Percentiles rank a stretch among this genome's conserved stretches.
Evolutionary conservation across 2,797 vertebrate species (phyloP).

Genomic region (Rhyacichthys aspro): DNA sequence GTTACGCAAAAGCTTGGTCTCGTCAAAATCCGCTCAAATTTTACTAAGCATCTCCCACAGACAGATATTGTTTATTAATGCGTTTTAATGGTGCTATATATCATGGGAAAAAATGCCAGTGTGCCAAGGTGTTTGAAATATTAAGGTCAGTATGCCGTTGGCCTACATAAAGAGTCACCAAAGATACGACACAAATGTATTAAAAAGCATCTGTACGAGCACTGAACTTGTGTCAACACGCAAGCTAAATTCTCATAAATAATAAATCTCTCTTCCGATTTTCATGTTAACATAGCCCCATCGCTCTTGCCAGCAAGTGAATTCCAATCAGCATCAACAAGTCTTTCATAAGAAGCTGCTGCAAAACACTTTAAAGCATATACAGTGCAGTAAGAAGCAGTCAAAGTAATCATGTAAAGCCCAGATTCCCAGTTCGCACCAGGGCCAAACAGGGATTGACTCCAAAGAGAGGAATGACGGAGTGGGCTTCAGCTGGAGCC

Average conservation of each 20-base stretch:
- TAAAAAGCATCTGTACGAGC: conserved; percentile 11
- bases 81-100: conserved; percentile 19
- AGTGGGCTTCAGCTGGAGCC: conserved; percentile 1
- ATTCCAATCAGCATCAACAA: conserved; percentile 21
- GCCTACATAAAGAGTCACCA: conserved; percentile 39
- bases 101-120: conserved; percentile 6
- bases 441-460: conserved; percentile 18
- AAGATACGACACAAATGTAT: neutral
- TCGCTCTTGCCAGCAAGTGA: conserved; percentile 32
- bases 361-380: conserved; percentile 13
- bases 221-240: conserved; percentile 1
- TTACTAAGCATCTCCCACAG: conserved; percentile 38
- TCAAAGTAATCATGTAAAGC: conserved; percentile 35
- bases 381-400: conserved; percentile 20
- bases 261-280: conserved; percentile 43
- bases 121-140: conserved; percentile 43
- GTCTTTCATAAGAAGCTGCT: conserved; percentile 22
- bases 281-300: conserved; percentile 50
- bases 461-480: conserved; percentile 2
- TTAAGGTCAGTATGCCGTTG: conserved; percentile 55
- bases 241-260: conserved; percentile 19
- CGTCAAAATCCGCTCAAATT: conserved; percentile 50
- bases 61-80: conserved; percentile 25
- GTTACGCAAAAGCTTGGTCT: conserved; percentile 39
- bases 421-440: conserved; percentile 23